Conservation (phyloP, 2,888 invertebrate species). For the Chromoteleia sp. region DNA sequence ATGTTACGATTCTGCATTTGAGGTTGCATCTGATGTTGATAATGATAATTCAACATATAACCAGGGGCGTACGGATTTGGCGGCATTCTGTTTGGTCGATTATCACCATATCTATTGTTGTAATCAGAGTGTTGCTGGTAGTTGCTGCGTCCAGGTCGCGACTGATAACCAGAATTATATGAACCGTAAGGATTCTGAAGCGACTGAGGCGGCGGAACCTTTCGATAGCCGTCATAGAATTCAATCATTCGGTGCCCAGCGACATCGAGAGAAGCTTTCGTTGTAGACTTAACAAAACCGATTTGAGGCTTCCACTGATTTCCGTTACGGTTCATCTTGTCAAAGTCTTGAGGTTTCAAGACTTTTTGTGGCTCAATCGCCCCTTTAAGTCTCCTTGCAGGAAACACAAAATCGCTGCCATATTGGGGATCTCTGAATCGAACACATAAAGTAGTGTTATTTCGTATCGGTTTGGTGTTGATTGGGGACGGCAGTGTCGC, state of each 20-base stretch:
- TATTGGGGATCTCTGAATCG: slow-evolving; percentile 93
- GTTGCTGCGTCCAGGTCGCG: slow-evolving; percentile 16
- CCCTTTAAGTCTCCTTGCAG: slow-evolving; percentile 89
- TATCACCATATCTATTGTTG: slow-evolving; percentile 24
- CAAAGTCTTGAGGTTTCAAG: slow-evolving; percentile 91
- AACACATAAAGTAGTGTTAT: slow-evolving; percentile 84
- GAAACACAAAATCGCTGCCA: slow-evolving; percentile 90
- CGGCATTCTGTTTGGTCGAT: slow-evolving; percentile 13
- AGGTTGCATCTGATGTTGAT: slow-evolving; percentile 5
- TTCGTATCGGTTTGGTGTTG: slow-evolving; percentile 87
- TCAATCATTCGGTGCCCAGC: slow-evolving; percentile 92
- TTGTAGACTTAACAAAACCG: slow-evolving; percentile 90
- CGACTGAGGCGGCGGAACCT: slow-evolving; percentile 79
- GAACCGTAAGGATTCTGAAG: slow-evolving; percentile 31
- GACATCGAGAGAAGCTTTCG: slow-evolving; percentile 88
- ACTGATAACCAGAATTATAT: slow-evolving; percentile 34
- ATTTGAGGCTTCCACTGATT: slow-evolving; percentile 89
- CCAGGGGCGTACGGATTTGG: neutral
- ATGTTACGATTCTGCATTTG: slow-evolving; percentile 20
- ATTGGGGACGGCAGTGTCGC: slow-evolving; percentile 90
- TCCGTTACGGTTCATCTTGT: slow-evolving; percentile 86
- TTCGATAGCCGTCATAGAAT: slow-evolving; percentile 79
- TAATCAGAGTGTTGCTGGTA: slow-evolving; percentile 10
- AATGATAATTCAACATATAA: slow-evolving; percentile 25
- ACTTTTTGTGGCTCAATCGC: slow-evolving; percentile 90